Evolutionary conservation across 2,888 invertebrate genomes (phyloP).

Genomic region (Caenorhabditis panamensis): DNA sequence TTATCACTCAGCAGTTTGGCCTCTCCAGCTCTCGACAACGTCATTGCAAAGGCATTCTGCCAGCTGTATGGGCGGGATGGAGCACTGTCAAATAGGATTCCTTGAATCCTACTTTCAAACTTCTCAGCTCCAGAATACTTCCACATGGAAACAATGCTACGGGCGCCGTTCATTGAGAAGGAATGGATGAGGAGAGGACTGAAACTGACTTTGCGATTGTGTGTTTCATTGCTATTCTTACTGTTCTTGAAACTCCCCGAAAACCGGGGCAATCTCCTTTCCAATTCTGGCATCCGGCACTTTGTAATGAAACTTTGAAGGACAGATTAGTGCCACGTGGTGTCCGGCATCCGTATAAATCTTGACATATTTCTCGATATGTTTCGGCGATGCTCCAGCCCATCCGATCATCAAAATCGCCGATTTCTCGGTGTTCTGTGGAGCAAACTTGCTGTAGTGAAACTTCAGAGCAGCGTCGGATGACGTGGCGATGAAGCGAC

Average conservation of each 20-base stretch:
- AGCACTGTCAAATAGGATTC: slow-evolving; percentile 68
- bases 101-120: slow-evolving; percentile 52
- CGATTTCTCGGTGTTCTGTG: not conserved
- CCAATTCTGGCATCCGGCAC: slow-evolving; percentile 61
- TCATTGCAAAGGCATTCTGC: slow-evolving; percentile 61
- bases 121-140: slow-evolving; percentile 53
- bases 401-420: slow-evolving; percentile 63
- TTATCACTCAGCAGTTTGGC: slow-evolving; percentile 15
- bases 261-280: slow-evolving; percentile 41
- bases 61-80: slow-evolving; percentile 49
- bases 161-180: slow-evolving; percentile 67
- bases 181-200: slow-evolving; percentile 64
- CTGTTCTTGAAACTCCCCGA: slow-evolving; percentile 37
- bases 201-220: slow-evolving; percentile 3
- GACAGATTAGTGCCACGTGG: slow-evolving; percentile 50
- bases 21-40: slow-evolving; percentile 58
- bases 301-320: slow-evolving; percentile 57
- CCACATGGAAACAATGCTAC: slow-evolving; percentile 59
- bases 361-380: slow-evolving; percentile 64
- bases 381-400: slow-evolving; percentile 64
- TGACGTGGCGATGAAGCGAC: not conserved
- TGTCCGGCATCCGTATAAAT: slow-evolving; percentile 65
- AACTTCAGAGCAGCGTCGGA: not conserved
- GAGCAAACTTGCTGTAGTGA: too few relatives aligned
- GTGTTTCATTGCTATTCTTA: not conserved